Percentiles rank a stretch among this genome's conserved stretches.
These are phyloP conservation scores for Acrobasis consociella DNA, from an alignment of 2,888 invertebrate genomes.

Conservation along the genomic window DNA sequence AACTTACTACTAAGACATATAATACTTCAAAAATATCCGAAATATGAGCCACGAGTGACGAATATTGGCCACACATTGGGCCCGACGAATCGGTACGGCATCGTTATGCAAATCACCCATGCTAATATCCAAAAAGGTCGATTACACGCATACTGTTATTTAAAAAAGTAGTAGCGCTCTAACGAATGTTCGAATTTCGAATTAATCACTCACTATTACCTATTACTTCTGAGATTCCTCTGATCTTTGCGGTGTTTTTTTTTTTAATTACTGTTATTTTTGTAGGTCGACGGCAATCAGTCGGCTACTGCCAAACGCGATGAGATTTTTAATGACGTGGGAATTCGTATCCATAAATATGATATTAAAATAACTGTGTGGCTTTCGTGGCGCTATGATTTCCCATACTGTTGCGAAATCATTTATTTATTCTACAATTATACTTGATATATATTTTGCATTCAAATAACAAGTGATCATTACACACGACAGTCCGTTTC, in stretches of 20 bases:
- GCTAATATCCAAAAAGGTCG: conserved; percentile 29
- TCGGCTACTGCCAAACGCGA: conserved; percentile 22
- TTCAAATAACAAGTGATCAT: not conserved
- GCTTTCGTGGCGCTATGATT: conserved; percentile 5
- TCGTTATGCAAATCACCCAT: conserved; percentile 32
- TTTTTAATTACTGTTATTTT: conserved; percentile 17
- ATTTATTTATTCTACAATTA: not conserved
- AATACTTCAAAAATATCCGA: not conserved
- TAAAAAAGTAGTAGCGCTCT: conserved; percentile 20
- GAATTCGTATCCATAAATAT: conserved; percentile 16
- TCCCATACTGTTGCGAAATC: conserved; percentile 8
- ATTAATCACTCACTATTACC: conserved; percentile 14
- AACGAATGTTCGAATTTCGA: conserved; percentile 18
- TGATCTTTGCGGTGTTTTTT: conserved; percentile 25
- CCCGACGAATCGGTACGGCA: conserved; percentile 24
- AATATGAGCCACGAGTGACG: conserved; percentile 11
- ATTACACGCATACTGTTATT: conserved; percentile 25
- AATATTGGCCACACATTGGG: conserved; percentile 24
- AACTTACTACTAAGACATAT: too few relatives aligned
- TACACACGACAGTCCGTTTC: not conserved
- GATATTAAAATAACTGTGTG: conserved; percentile 16
- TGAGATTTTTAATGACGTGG: conserved; percentile 18
- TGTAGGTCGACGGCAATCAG: conserved; percentile 22
- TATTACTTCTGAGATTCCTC: conserved; percentile 12
- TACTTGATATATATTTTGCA: conserved; percentile 6